These are phyloP conservation scores for Coturnix japonica DNA, from an alignment of 2,113 vertebrate genomes.

Conservation along the genomic window DNA sequence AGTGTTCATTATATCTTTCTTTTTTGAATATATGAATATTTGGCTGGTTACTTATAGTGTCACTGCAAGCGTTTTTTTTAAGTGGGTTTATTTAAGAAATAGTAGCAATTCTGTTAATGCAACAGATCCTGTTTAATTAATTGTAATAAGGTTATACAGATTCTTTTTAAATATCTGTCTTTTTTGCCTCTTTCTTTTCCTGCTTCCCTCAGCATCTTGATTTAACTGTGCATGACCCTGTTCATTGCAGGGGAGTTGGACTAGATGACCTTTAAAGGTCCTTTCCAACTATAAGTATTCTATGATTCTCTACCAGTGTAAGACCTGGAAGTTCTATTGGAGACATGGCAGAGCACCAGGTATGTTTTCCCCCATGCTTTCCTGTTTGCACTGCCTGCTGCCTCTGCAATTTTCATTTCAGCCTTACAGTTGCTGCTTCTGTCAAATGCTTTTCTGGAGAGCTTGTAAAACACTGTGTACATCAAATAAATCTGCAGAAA, in stretches of 20 bases:
- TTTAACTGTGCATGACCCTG: too few species aligned
- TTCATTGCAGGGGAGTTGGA: too few species aligned
- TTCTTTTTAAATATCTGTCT: neutral
- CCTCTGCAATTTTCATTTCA: conserved; percentile 1
- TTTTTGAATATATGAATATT: neutral
- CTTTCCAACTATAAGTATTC: too few species aligned
- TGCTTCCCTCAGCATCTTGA: too few species aligned
- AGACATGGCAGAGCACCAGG: neutral
- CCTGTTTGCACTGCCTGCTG: neutral
- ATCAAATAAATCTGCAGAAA: conserved; percentile 48
- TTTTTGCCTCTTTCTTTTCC: neutral
- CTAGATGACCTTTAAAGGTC: too few species aligned
- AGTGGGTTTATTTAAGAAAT: neutral
- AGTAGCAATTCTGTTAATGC: neutral
- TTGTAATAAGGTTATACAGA: neutral
- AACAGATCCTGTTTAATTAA: neutral
- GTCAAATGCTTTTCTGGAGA: conserved; percentile 20
- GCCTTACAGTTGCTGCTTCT: neutral
- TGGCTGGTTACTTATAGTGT: neutral
- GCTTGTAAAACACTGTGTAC: neutral
- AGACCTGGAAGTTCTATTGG: neutral
- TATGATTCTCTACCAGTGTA: neutral
- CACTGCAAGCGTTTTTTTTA: neutral
- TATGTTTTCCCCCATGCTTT: neutral
- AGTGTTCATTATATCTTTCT: conserved; percentile 11